Conservation (phyloP, 2,113 vertebrate species). For the Neoarius graeffei region DNA sequence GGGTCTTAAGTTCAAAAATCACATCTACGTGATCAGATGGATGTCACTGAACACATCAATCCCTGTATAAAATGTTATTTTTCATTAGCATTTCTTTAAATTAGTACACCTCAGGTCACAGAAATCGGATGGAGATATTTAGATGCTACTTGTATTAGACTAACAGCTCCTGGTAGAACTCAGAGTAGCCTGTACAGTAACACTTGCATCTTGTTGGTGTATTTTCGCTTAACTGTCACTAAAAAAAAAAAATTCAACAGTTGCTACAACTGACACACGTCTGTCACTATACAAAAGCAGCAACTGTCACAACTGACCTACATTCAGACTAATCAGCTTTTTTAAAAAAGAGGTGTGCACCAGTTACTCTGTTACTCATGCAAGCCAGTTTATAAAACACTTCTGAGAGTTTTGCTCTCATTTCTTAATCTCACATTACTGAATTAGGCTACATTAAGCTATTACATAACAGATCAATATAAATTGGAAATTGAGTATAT, state of each 20-base stretch:
- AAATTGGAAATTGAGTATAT: background rate
- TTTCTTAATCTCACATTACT: background rate
- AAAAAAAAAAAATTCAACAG: conserved; percentile 49
- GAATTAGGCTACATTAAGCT: background rate
- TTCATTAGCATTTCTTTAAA: background rate
- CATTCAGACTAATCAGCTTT: conserved; percentile 32
- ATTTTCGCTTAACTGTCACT: conserved; percentile 38
- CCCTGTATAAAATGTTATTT: background rate
- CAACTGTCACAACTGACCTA: conserved; percentile 56
- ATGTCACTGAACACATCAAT: background rate
- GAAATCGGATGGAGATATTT: background rate
- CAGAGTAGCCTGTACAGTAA: background rate
- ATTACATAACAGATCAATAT: background rate
- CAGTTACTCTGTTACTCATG: background rate
- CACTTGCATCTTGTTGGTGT: background rate
- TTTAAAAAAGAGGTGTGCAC: background rate
- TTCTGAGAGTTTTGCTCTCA: background rate
- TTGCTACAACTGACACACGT: conserved; percentile 48
- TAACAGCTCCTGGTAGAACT: background rate
- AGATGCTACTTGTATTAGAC: background rate
- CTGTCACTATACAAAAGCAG: conserved; percentile 45
- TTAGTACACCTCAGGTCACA: background rate
- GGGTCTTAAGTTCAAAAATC: background rate
- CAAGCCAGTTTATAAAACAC: background rate
- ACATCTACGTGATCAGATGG: too few relatives aligned